Conservation (phyloP, 2,888 invertebrate species). For the Morpho deidamia region DNA sequence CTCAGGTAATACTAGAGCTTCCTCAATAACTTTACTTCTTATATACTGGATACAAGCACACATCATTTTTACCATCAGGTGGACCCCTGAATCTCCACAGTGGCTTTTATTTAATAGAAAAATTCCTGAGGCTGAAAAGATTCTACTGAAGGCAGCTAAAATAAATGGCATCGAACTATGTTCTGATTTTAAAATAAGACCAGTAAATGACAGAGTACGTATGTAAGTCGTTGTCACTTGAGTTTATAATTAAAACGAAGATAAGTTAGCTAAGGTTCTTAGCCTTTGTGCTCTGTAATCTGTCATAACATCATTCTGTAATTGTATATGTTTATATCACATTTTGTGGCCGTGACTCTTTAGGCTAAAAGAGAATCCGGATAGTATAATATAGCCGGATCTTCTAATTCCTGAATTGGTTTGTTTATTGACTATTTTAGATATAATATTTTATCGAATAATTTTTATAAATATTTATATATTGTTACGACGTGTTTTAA, state of each 20-base stretch:
- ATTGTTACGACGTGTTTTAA: too few species aligned
- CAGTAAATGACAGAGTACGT: constrained; percentile 66
- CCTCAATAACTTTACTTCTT: not conserved
- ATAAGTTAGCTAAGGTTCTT: constrained; percentile 10
- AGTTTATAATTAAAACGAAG: constrained; percentile 2
- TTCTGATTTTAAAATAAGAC: constrained; percentile 63
- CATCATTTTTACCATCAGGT: constrained; percentile 35
- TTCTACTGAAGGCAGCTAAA: constrained; percentile 49
- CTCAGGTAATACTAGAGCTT: constrained; percentile 37
- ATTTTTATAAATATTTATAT: too few species aligned
- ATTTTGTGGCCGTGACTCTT: too few species aligned
- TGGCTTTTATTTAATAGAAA: constrained; percentile 60
- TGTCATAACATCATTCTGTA: not conserved
- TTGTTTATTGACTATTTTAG: not conserved
- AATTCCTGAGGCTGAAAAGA: constrained; percentile 48
- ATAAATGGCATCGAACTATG: constrained; percentile 51
- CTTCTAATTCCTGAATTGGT: not conserved
- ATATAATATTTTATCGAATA: too few species aligned
- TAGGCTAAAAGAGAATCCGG: too few species aligned
- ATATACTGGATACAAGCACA: too few species aligned
- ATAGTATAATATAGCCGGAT: too few species aligned
- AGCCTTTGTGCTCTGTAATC: constrained; percentile 9
- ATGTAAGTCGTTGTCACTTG: constrained; percentile 34
- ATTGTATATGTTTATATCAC: too few species aligned
- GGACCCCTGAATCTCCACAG: constrained; percentile 66